Base-by-base conservation (phyloP, 2,797 vertebrate genomes). In the Taenioides sp. region DNA sequence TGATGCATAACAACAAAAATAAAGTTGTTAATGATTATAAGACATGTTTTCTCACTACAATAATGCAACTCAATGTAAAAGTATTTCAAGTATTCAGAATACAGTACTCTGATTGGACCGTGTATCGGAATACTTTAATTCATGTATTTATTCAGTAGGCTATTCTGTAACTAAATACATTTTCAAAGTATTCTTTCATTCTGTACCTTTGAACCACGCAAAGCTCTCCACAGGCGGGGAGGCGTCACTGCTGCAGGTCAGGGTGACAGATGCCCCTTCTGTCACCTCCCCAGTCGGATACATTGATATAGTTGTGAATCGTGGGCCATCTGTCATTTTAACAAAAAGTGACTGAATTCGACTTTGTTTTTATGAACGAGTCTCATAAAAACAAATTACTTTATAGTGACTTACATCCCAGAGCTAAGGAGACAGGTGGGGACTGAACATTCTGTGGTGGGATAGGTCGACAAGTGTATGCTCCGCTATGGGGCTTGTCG, bases 201-300 rank as follows among this genome's bases (percentile, higher is more conserved):
- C 34, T 37, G 34, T 79, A 92, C 91, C 90, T 86, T 91, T 93
- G 80, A 94, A 94, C 94, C 94, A 95, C 25, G 90, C 91, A 69
- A 86, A 95, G 86, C 92, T 94, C 85, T 94, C 92, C 2, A 92
- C 92, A 12, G 91, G 90, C 0, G 94, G 94, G 55, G 93, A 90
- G 31, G 89, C 93, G 3, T 92, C 90, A 60, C 92, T 94, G 34
- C 73, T 89, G 88, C 94, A 95, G 67, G 88, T 91, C 67, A 95
- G 83, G 54, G 90, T 93, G 70, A 92, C 90, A 0, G 90, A 87
- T 0, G 73, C 88, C 0, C 92, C 93, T 74, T 93, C 94, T 4
- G 76, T 52, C 68, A 93, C 61, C 18, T 82, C 85, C 22, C 88
- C 90, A 1, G 4, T 57, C 7, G 90, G 87, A 69, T 68, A 90